phyloP scores from a whole-genome alignment of 2,113 vertebrate genomes.

The Mystacornis crossleyi region DNA sequence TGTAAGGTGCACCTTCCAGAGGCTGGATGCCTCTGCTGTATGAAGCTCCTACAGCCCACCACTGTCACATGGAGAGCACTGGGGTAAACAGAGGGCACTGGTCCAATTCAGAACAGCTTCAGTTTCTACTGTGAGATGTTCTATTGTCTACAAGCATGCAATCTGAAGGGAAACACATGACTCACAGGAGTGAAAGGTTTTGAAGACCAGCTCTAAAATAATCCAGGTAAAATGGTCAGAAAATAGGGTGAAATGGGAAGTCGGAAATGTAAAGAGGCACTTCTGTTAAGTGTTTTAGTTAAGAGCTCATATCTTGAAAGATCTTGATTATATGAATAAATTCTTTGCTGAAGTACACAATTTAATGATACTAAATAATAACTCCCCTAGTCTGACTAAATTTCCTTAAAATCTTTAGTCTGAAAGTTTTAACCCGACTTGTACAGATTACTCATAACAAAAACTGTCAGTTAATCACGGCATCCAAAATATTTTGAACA shows the following conservation, averaged over 20 bases:
- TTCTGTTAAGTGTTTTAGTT: not conserved
- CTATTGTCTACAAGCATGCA: not conserved
- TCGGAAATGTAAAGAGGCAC: not conserved
- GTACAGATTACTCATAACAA: not conserved
- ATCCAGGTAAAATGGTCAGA: not conserved
- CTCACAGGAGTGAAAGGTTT: not conserved
- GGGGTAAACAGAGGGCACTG: not conserved
- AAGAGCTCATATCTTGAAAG: not conserved
- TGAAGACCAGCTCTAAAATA: not conserved
- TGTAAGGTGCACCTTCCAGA: not conserved
- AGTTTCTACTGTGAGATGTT: not conserved
- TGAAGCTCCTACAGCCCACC: not conserved
- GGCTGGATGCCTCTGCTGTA: not conserved
- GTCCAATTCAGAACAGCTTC: not conserved
- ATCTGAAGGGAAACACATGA: not conserved
- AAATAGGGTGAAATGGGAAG: not conserved
- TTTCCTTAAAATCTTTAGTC: not conserved
- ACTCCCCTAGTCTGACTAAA: conserved; percentile 10
- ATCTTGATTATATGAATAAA: conserved; percentile 3
- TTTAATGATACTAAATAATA: not conserved
- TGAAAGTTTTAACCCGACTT: not conserved
- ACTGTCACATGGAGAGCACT: not conserved
- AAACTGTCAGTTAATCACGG: not conserved
- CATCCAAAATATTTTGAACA: not conserved
- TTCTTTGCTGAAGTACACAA: conserved; percentile 25